Evolutionary conservation across 2,888 invertebrate species (phyloP).

Genomic region (Vandiemenella viatica): DNA sequence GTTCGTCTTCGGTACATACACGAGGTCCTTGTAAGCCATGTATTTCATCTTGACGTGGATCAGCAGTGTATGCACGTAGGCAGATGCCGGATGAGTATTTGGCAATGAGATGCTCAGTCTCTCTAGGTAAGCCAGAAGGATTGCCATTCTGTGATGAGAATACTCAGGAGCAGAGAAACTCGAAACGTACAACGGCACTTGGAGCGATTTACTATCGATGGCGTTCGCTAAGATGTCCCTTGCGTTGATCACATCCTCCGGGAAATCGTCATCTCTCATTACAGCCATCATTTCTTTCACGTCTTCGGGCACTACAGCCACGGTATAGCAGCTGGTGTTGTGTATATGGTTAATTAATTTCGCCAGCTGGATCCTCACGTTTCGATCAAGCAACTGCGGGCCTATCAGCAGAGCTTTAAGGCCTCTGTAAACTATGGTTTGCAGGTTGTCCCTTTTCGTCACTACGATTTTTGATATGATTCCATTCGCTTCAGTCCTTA

Average conservation of each 20-base stretch:
- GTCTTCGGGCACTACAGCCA: too few species aligned
- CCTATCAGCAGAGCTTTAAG: too few species aligned
- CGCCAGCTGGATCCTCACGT: too few species aligned
- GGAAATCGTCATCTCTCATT: constrained; percentile 2
- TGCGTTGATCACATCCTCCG: constrained; percentile 2
- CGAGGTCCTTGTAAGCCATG: not conserved
- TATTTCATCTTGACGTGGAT: constrained; percentile 5
- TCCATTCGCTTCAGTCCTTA: too few species aligned
- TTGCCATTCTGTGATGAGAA: not conserved
- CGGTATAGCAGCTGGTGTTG: too few species aligned
- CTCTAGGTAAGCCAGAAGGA: constrained; percentile 1
- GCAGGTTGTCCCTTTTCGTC: too few species aligned
- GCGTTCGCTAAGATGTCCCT: constrained; percentile 1
- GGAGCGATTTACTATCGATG: not conserved
- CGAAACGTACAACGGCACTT: not conserved
- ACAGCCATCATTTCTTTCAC: not conserved
- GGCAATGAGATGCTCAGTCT: not conserved
- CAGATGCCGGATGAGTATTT: constrained; percentile 4
- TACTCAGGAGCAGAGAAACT: not conserved
- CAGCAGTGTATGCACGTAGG: constrained; percentile 1
- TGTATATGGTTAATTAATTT: too few species aligned
- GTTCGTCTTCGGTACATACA: not conserved
- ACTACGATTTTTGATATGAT: too few species aligned
- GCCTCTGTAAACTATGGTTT: too few species aligned
- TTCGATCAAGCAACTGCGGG: too few species aligned